Percentiles rank a stretch among this genome's conserved stretches.
Conservation (phyloP, 2,888 invertebrate genomes). For the Sarcophaga subvicina region DNA sequence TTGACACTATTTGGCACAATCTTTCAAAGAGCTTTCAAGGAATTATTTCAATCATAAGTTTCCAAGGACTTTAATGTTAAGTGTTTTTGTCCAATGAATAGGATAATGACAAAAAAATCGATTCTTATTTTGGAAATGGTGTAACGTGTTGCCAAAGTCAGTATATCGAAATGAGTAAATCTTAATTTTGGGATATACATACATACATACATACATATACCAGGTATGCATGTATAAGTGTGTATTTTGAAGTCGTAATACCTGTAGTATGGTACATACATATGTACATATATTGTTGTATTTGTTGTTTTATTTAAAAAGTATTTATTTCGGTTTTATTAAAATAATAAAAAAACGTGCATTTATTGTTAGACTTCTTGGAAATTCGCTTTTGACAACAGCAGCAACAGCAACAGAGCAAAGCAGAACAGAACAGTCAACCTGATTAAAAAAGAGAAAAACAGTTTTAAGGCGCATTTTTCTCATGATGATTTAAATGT, state of each 20-base stretch:
- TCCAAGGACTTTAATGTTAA: not conserved
- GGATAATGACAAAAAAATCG: too few species aligned
- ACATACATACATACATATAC: too few species aligned
- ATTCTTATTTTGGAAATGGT: constrained; percentile 18
- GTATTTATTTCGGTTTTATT: constrained; percentile 60
- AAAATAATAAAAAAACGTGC: constrained; percentile 63
- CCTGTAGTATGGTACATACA: not conserved
- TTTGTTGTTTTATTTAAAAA: constrained; percentile 46
- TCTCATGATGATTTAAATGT: constrained; percentile 60
- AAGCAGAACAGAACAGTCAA: constrained; percentile 13
- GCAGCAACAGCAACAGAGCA: not conserved
- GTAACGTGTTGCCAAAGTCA: constrained; percentile 27
- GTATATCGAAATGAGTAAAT: constrained; percentile 40
- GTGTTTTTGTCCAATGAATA: too few species aligned
- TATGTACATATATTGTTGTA: constrained; percentile 2
- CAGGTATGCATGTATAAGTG: constrained; percentile 14
- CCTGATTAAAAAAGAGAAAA: constrained; percentile 48
- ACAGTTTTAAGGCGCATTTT: constrained; percentile 52
- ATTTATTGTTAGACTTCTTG: constrained; percentile 69
- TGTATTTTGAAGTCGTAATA: not conserved
- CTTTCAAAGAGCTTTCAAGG: too few species aligned
- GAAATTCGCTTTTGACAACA: constrained; percentile 61
- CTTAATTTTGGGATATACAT: not conserved
- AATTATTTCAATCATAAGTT: too few species aligned
- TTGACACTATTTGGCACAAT: too few species aligned